phyloP scores from a whole-genome alignment of 2,888 invertebrate species.

The Disparrhopalites patrizii region DNA sequence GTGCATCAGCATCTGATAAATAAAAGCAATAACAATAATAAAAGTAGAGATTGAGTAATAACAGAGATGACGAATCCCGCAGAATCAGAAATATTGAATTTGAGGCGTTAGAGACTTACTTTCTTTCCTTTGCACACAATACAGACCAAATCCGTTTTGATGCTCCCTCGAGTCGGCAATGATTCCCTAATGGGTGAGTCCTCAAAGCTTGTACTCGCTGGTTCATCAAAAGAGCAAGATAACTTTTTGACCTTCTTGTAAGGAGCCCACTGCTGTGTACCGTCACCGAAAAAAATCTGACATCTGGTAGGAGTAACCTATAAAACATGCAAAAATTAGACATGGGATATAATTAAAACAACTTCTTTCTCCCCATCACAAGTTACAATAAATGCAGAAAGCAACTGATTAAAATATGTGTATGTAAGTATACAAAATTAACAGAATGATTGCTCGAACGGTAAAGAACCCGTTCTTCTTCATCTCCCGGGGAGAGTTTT shows the following conservation, averaged over 20 bases:
- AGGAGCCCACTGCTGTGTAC: conserved; percentile 42
- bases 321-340: background rate
- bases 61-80: no score
- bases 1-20: background rate
- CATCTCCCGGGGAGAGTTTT: no score
- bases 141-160: conserved; percentile 14
- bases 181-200: background rate
- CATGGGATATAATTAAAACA: background rate
- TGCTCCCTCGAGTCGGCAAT: background rate
- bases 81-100: no score
- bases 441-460: no score
- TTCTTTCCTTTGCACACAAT: conserved; percentile 4
- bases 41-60: background rate
- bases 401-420: background rate
- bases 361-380: background rate
- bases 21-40: background rate
- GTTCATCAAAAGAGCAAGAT: conserved; percentile 23
- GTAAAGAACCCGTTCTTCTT: no score
- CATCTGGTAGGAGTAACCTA: conserved; percentile 40
- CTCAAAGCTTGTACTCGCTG: background rate
- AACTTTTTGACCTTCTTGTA: conserved; percentile 40
- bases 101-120: no score
- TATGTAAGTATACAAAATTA: no score
- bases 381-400: background rate
- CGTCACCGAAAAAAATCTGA: conserved; percentile 44